These are phyloP conservation scores for Epirrita christyi DNA, from an alignment of 2,888 invertebrate genomes.

Conservation along the genomic window DNA sequence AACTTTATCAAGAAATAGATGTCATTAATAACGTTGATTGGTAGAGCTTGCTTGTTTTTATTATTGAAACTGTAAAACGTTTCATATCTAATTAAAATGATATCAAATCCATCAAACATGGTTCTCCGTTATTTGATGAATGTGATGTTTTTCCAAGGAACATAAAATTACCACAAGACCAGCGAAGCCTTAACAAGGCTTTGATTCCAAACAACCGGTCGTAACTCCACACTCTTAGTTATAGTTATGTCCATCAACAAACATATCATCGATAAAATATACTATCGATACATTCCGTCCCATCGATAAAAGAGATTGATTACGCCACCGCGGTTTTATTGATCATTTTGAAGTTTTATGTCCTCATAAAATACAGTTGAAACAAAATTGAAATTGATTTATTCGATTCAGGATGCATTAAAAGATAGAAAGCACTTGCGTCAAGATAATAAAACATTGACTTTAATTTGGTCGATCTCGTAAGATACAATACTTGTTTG, in stretches of 20 bases:
- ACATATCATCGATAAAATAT: conserved; percentile 7
- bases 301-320: conserved; percentile 41
- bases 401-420: conserved; percentile 37
- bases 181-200: conserved; percentile 68
- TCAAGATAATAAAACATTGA: conserved; percentile 42
- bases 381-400: conserved; percentile 46
- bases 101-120: conserved; percentile 15
- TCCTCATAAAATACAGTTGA: conserved; percentile 43
- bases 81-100: conserved; percentile 11
- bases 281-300: conserved; percentile 45
- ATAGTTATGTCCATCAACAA: conserved; percentile 55
- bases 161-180: conserved; percentile 39
- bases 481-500: no score
- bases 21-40: no score
- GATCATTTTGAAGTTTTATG: conserved; percentile 47
- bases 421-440: conserved; percentile 41
- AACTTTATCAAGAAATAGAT: no score
- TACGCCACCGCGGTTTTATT: conserved; percentile 40
- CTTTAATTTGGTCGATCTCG: conserved; percentile 8
- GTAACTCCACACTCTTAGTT: conserved; percentile 70
- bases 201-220: conserved; percentile 69
- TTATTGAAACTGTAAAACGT: neutral
- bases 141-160: conserved; percentile 10
- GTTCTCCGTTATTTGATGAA: conserved; percentile 18
- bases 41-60: no score